Conservation (phyloP, 2,888 invertebrate genomes). For the Heliothis peltigera region DNA sequence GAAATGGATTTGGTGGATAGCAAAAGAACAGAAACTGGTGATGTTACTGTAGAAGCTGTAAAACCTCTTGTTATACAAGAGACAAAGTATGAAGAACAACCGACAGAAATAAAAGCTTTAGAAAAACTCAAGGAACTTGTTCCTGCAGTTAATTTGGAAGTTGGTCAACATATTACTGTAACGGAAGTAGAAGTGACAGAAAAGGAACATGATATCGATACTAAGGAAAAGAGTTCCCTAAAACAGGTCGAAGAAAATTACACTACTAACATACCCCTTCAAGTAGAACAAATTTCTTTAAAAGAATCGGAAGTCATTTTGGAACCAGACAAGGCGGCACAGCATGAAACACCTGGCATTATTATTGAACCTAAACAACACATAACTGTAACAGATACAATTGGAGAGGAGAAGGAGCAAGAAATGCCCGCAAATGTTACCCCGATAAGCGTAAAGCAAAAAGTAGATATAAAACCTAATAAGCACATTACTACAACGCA, state of each 20-base stretch:
- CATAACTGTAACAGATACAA: constrained; percentile 72
- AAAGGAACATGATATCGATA: constrained; percentile 75
- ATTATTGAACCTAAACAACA: constrained; percentile 74
- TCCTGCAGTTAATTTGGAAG: constrained; percentile 68
- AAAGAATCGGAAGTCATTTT: constrained; percentile 71
- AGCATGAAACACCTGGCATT: constrained; percentile 63
- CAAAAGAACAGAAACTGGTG: constrained; percentile 62
- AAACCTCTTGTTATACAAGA: constrained; percentile 81
- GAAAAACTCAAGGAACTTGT: constrained; percentile 57
- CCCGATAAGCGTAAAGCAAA: constrained; percentile 64
- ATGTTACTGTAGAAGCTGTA: constrained; percentile 66
- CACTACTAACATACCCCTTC: constrained; percentile 71
- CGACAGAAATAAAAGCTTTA: constrained; percentile 63
- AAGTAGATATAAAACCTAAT: constrained; percentile 69
- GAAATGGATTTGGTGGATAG: constrained; percentile 52
- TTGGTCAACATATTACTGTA: constrained; percentile 85
- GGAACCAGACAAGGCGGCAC: constrained; percentile 51
- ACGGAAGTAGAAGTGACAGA: constrained; percentile 86
- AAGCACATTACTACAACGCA: constrained; percentile 77
- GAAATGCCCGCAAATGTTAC: constrained; percentile 57
- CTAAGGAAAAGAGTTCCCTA: constrained; percentile 43
- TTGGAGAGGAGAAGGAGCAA: constrained; percentile 75
- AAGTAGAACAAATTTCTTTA: constrained; percentile 69
- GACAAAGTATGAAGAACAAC: constrained; percentile 83
- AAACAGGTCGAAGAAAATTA: constrained; percentile 62